Conservation (phyloP, 1,140 invertebrate species). For the Bradynema listronoti region DNA sequence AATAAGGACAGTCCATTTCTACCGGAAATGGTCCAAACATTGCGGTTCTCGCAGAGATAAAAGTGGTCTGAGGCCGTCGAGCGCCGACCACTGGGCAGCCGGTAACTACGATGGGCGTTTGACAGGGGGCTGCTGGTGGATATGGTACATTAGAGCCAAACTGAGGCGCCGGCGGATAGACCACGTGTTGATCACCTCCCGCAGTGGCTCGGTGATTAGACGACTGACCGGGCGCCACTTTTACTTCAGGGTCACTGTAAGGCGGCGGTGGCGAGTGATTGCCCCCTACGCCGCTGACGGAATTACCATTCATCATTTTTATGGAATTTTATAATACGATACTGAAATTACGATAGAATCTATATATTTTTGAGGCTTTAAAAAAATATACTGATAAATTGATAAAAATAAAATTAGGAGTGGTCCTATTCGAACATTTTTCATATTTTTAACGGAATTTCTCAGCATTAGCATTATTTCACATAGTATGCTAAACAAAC, state of each 20-base stretch:
- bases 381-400: too few relatives aligned
- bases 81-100: not conserved
- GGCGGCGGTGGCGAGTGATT: conserved; percentile 6
- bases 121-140: not conserved
- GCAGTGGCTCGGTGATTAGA: not conserved
- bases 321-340: too few relatives aligned
- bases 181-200: not conserved
- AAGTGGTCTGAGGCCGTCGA: not conserved
- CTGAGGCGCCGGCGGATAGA: conserved; percentile 1
- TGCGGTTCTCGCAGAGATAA: conserved; percentile 19
- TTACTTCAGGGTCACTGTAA: not conserved
- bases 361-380: too few relatives aligned
- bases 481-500: too few relatives aligned
- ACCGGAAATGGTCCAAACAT: conserved; percentile 47
- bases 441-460: too few relatives aligned
- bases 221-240: not conserved
- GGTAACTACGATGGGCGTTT: not conserved
- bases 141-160: not conserved
- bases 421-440: too few relatives aligned
- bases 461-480: too few relatives aligned
- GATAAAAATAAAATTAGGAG: too few relatives aligned
- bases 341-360: too few relatives aligned
- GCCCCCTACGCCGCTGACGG: too few relatives aligned
- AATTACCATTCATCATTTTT: too few relatives aligned
- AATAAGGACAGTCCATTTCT: conserved; percentile 47